Base-by-base conservation (phyloP, 2,797 vertebrate genomes). In the Oreochromis grahami region DNA sequence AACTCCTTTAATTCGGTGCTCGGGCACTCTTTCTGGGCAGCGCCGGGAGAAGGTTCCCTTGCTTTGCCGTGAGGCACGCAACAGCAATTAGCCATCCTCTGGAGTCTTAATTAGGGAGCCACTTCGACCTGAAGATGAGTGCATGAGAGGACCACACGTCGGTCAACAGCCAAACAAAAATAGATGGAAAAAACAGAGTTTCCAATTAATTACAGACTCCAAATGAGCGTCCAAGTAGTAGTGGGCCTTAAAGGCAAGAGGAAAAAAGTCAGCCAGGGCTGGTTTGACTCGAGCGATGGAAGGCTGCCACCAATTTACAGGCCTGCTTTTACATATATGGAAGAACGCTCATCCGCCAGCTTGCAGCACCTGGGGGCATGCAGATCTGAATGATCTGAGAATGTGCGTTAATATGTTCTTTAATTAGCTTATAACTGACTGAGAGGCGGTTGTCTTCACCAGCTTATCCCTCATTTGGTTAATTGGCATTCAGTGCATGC, bases 41-140 rank as follows among this genome's bases (percentile, higher is more conserved):
- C 84, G 90, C 94, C 88, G 82, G 89, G 93, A 96, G 94, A 96
- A 95, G 91, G 91, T 93, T 96, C 90, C 91, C 90, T 91, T 77
- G 90, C 94, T 95, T 93, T 84, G 87, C 94, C 58, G 92, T 95
- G 94, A 96, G 95, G 95, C 96, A 96, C 91, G 95, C 94, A 95
- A 95, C 94, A 85, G 95, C 95, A 96, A 96, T 96, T 96, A 96
- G 94, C 87, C 86, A 58, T 95, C 95, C 96, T 97, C 96, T 96
- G 95, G 96, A 97, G 96, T 96, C 96, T 96, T 97, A 95, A 96
- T 97, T 96, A 97, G 95, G 91, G 82, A 96, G 93, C 94, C 92
- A 91, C 93, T 92, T 95, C 93, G 95, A 96, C 95, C 96, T 94
- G 94, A 90, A 96, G 95, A 96, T 79, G 94, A 87, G 88, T 79